Percentiles rank a stretch among this genome's conserved stretches.
These are phyloP conservation scores for Rhabdomys pumilio DNA, from an alignment of 2,797 vertebrate genomes.

Conservation along the genomic window DNA sequence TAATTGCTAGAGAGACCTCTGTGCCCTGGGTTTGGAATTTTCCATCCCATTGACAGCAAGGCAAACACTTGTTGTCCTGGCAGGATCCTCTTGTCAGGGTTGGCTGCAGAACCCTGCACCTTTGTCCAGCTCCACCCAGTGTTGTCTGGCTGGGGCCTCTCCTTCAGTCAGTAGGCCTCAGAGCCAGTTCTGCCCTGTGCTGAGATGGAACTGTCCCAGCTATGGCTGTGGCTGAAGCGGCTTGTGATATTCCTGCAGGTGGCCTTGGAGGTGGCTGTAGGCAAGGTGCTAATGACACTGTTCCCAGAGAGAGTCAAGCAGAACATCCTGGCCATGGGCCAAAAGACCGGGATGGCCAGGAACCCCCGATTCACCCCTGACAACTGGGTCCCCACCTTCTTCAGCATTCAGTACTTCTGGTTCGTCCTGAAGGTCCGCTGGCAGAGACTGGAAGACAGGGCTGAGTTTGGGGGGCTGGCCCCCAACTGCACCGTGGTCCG, in stretches of 20 bases:
- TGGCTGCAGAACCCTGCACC: not conserved
- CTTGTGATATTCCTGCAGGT: slow-evolving; percentile 86
- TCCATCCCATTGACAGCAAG: slow-evolving; percentile 59
- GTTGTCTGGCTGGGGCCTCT: slow-evolving; percentile 32
- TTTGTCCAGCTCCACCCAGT: slow-evolving; percentile 49
- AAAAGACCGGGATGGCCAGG: slow-evolving; percentile 89
- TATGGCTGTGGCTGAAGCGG: slow-evolving; percentile 75
- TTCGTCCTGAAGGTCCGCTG: slow-evolving; percentile 89
- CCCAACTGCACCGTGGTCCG: slow-evolving; percentile 92
- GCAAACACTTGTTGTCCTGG: slow-evolving; percentile 64
- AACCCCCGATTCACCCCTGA: slow-evolving; percentile 93
- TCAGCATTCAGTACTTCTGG: slow-evolving; percentile 89
- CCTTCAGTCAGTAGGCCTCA: not conserved
- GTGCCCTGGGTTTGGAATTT: slow-evolving; percentile 50
- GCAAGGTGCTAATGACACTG: slow-evolving; percentile 87
- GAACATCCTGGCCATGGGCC: slow-evolving; percentile 89
- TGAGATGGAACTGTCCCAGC: slow-evolving; percentile 57
- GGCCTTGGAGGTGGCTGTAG: slow-evolving; percentile 74
- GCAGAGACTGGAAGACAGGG: slow-evolving; percentile 92
- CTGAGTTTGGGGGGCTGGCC: slow-evolving; percentile 89
- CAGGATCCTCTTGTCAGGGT: not conserved
- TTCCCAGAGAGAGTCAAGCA: slow-evolving; percentile 90
- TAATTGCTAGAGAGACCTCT: slow-evolving; percentile 46
- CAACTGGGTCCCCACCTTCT: slow-evolving; percentile 94
- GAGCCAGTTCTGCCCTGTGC: slow-evolving; percentile 23